Evolutionary conservation across 53 echinoderm and acorn worm species (phyloP).

Genomic region (Holothuria leucospilota): DNA sequence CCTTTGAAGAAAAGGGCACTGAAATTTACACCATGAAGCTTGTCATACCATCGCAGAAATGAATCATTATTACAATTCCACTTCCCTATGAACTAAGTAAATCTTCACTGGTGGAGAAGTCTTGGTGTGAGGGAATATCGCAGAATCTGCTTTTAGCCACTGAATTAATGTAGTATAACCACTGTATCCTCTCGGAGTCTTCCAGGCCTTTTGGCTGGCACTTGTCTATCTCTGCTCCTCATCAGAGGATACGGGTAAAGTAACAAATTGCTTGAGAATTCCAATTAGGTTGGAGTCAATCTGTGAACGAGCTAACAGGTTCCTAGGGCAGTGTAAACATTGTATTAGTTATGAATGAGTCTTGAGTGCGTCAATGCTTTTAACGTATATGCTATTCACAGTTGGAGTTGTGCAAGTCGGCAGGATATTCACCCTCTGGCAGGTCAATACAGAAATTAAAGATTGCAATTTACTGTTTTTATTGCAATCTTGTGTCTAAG

Average conservation of each 20-base stretch:
- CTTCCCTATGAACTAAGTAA: too few relatives aligned
- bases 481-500: conserved; percentile 1
- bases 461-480: not conserved
- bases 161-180: too few relatives aligned
- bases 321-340: conserved; percentile 36
- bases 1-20: too few relatives aligned
- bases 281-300: conserved; percentile 21
- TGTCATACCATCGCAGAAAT: too few relatives aligned
- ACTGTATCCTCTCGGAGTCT: too few relatives aligned
- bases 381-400: conserved; percentile 2
- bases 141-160: too few relatives aligned
- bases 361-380: conserved; percentile 16
- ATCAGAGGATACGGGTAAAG: not conserved
- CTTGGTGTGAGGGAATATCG: too few relatives aligned
- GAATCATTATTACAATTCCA: too few relatives aligned
- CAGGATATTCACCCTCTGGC: not conserved
- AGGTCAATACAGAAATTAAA: not conserved
- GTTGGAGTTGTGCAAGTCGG: not conserved
- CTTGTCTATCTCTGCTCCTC: conserved; percentile 1
- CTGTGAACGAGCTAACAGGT: not conserved
- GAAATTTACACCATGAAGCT: too few relatives aligned
- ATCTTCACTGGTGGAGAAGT: too few relatives aligned
- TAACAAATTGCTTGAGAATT: conserved; percentile 34
- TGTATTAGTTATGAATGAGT: not conserved
- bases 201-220: too few relatives aligned